A percentile compares a stretch with the other conserved stretches of the same genome.
phyloP scores from a whole-genome alignment of 1,140 invertebrate genomes.

The Pogonus chalceus region DNA sequence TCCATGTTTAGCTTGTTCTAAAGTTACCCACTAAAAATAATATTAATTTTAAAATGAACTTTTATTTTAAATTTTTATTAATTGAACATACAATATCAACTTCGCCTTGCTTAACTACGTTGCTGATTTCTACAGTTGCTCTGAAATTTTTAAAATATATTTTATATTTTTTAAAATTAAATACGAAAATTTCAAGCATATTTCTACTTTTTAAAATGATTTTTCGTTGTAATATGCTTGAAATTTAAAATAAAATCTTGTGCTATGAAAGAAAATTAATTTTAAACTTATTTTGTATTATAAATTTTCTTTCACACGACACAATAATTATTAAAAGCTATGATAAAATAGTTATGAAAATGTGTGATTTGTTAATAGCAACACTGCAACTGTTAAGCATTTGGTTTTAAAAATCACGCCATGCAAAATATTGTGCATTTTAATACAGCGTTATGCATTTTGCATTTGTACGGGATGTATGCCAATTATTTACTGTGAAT shows the following conservation, averaged over 20 bases:
- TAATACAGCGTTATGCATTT: too few species aligned
- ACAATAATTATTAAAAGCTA: too few species aligned
- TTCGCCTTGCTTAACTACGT: conserved; percentile 53
- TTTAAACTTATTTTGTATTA: too few species aligned
- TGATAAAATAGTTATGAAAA: too few species aligned
- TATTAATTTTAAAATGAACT: conserved; percentile 11
- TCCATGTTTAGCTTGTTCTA: conserved; percentile 90
- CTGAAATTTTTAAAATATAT: conserved; percentile 19
- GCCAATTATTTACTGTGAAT: not conserved
- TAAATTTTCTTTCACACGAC: not conserved
- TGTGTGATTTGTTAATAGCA: conserved; percentile 1
- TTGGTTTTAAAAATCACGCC: conserved; percentile 1
- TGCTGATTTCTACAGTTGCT: conserved; percentile 52
- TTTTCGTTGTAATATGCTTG: too few species aligned
- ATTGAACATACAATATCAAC: conserved; percentile 53
- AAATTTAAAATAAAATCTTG: too few species aligned
- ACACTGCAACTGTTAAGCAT: conserved; percentile 1
- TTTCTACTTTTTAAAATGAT: too few species aligned
- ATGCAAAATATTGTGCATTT: conserved; percentile 4
- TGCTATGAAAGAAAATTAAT: too few species aligned
- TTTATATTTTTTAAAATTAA: too few species aligned
- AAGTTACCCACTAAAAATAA: conserved; percentile 71
- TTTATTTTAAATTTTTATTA: conserved; percentile 13
- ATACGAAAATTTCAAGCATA: too few species aligned
- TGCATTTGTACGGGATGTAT: too few species aligned